Evolutionary conservation across 2,797 vertebrate species (phyloP).

Genomic region (Urocyon cinereoargenteus): DNA sequence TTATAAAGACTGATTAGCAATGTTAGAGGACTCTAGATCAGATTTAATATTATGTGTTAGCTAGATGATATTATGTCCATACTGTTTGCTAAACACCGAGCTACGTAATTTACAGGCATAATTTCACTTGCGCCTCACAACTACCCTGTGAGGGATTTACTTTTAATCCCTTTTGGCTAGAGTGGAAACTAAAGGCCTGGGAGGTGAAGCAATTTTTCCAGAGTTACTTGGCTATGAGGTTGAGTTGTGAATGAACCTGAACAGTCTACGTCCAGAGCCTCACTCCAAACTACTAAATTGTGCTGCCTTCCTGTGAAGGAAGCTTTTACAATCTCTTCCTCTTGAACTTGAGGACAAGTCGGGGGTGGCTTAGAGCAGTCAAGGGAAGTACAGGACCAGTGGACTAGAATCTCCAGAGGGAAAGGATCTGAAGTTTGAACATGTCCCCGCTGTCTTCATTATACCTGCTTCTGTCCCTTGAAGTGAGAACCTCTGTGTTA

Average conservation of each 20-base stretch:
- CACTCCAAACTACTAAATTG: not conserved
- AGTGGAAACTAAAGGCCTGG: not conserved
- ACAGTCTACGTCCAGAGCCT: not conserved
- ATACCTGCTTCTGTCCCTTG: not conserved
- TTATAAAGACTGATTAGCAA: conserved; percentile 48
- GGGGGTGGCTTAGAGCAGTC: too few relatives aligned
- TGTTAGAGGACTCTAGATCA: not conserved
- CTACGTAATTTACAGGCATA: not conserved
- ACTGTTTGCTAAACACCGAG: not conserved
- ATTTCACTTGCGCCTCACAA: not conserved
- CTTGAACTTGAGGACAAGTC: too few relatives aligned
- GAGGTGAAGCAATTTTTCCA: not conserved
- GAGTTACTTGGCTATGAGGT: not conserved
- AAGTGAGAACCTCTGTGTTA: conserved; percentile 44
- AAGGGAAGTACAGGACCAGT: too few relatives aligned
- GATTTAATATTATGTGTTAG: too few relatives aligned
- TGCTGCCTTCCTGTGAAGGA: too few relatives aligned
- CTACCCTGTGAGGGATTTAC: not conserved
- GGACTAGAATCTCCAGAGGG: too few relatives aligned
- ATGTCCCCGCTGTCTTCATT: not conserved
- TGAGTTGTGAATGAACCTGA: not conserved
- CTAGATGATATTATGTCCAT: not conserved
- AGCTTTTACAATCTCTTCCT: too few relatives aligned
- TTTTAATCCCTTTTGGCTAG: not conserved
- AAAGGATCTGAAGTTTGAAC: too few relatives aligned